Percentiles rank a stretch among this genome's conserved stretches.
Evolutionary conservation across 2,797 vertebrate species (phyloP).

Genomic region (Betta splendens): DNA sequence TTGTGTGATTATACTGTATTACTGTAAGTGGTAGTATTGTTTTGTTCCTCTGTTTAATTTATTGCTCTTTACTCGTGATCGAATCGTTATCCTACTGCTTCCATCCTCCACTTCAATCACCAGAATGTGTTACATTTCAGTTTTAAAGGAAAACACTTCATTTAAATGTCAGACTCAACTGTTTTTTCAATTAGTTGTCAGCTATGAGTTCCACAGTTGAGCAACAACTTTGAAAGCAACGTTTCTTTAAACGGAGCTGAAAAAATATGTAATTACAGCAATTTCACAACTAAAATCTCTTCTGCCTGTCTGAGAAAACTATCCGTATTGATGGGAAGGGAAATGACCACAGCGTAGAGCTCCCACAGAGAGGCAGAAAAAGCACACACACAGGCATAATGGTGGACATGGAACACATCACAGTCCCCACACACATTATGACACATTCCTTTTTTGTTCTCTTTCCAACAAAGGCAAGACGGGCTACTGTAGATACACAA

Average conservation of each 20-base stretch:
- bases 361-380: conserved; percentile 54
- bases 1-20: too few relatives aligned
- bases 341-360: conserved; percentile 55
- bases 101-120: not conserved
- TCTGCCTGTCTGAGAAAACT: conserved; percentile 36
- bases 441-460: conserved; percentile 15
- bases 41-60: not conserved
- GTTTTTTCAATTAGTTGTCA: conserved; percentile 21
- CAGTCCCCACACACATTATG: conserved; percentile 14
- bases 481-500: conserved; percentile 28
- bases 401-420: conserved; percentile 8
- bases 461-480: conserved; percentile 11
- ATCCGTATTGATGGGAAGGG: conserved; percentile 39
- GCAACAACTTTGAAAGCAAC: conserved; percentile 22
- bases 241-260: conserved; percentile 25
- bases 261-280: conserved; percentile 42
- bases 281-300: conserved; percentile 36
- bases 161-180: conserved; percentile 6
- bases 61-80: not conserved
- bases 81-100: conserved; percentile 2
- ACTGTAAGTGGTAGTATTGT: not conserved
- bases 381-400: conserved; percentile 14
- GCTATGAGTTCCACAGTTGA: conserved; percentile 1
- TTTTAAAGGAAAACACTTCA: conserved; percentile 17
- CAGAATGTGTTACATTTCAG: conserved; percentile 4